Evolutionary conservation across 1,140 invertebrate genomes (phyloP).

Genomic region (Protaetia brevitarsis): DNA sequence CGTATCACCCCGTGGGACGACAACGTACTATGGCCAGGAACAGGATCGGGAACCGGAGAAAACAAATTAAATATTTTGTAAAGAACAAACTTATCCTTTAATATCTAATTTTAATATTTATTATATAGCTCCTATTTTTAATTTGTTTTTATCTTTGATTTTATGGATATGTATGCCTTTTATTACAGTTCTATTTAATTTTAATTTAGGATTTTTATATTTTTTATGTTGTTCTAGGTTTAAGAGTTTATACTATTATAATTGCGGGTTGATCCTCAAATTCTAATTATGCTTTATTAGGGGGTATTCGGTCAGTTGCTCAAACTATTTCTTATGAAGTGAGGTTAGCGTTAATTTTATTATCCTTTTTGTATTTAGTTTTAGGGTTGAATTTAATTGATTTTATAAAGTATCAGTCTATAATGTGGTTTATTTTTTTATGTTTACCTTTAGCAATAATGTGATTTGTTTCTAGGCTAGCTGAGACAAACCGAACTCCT

Average conservation of each 20-base stretch:
- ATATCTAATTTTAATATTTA: conserved; percentile 8
- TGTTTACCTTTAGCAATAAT: conserved; percentile 53
- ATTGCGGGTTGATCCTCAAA: too few species aligned
- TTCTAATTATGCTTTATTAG: conserved; percentile 20
- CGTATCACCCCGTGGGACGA: too few species aligned
- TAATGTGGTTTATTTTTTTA: conserved; percentile 54
- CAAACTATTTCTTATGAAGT: conserved; percentile 71
- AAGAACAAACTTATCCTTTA: background rate
- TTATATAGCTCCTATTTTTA: background rate
- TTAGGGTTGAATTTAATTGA: conserved; percentile 44
- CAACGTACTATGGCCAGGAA: too few species aligned
- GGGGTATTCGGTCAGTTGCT: conserved; percentile 39
- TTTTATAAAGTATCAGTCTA: conserved; percentile 43
- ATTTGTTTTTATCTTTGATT: conserved; percentile 2
- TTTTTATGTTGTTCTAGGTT: too few species aligned
- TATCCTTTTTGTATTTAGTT: conserved; percentile 52
- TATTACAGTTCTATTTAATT: background rate
- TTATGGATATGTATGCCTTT: background rate
- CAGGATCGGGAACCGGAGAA: too few species aligned
- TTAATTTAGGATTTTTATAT: background rate
- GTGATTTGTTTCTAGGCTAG: conserved; percentile 59
- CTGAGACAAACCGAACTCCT: conserved; percentile 69
- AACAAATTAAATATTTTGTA: background rate
- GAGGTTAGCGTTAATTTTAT: conserved; percentile 56
- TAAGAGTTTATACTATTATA: too few species aligned